Evolutionary conservation across 2,113 vertebrate genomes (phyloP), one percentile per base, ranked within the genome.

Genomic region (Anolis sagrei): DNA sequence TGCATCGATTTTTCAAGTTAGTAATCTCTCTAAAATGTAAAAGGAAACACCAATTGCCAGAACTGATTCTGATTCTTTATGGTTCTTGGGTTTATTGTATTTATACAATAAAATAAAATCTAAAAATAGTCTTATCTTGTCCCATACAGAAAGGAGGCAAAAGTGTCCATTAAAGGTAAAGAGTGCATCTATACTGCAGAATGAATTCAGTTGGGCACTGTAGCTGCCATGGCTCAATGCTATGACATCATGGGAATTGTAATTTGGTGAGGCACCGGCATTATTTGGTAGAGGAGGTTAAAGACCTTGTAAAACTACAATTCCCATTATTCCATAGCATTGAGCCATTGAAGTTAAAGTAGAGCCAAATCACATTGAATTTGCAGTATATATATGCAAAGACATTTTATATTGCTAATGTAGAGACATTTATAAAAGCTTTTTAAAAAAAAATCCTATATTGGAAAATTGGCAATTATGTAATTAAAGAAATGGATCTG

Each of bases 41-140:
- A 29, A 83, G 34, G 79, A 84, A 93, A 87, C 70, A 86, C 81
- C 86, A 90, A 86, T 82, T 76, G 81, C 49, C 86, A 39, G 86
- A 77, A 88, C 86, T 93, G 81, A 83, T 88, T 88, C 1, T 81
- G 39, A n/a, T 86, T 93, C 88, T 79, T 84, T 29, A 68, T 29
- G 29, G 5, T 68, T 68, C 64, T 27, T 68, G 27, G 64, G 10
- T 85, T 7, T 16, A 18, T 19, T 90, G 86, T 62, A 62, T 81
- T 89, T 18, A 58, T 84, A 79, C 68, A 62, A 87, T 62, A 58
- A 82, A 5, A n/a, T 69, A 32, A 21, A 86, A 72, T 36, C 90
- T 82, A 84, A 86, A 76, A 89, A 83, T 18, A 16, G 19, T 75
- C 18, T 36, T 83, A 80, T 6, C 86, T 58, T 5, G 5, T 23